A percentile compares a stretch with the other conserved stretches of the same genome.
phyloP scores from a whole-genome alignment of 1,140 invertebrate species.

The Solenopsis invicta region DNA sequence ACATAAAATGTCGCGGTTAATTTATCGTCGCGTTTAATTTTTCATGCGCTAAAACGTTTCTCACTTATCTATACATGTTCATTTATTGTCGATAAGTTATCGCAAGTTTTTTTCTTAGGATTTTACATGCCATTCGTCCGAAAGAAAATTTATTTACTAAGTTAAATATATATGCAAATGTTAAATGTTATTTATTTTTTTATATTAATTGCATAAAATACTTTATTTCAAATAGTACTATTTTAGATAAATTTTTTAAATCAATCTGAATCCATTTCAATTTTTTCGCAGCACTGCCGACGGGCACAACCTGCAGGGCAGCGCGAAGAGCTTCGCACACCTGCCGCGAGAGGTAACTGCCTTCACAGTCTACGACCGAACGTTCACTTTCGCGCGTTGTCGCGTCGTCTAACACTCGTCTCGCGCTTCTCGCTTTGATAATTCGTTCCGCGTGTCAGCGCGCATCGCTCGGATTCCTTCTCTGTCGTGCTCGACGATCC shows the following conservation, averaged over 20 bases:
- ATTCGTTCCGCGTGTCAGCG: slow-evolving; percentile 6
- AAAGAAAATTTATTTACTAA: too few species aligned
- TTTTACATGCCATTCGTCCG: not conserved
- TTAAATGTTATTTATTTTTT: too few species aligned
- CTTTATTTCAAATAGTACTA: too few species aligned
- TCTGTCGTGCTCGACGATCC: not conserved
- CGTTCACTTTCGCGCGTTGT: not conserved
- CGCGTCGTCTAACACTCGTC: too few species aligned
- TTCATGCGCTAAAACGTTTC: not conserved
- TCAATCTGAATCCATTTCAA: too few species aligned
- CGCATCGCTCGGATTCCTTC: slow-evolving; percentile 31
- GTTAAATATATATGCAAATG: too few species aligned
- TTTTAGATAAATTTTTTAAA: not conserved
- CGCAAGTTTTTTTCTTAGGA: not conserved
- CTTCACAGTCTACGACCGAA: not conserved
- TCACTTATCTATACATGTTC: not conserved
- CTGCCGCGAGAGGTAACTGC: not conserved
- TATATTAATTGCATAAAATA: too few species aligned
- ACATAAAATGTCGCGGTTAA: not conserved
- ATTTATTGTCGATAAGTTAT: not conserved
- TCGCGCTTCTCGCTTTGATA: not conserved
- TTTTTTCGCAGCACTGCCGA: not conserved
- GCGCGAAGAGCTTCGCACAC: not conserved
- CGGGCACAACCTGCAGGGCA: not conserved
- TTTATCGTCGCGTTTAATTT: not conserved